Percentiles rank a stretch among this genome's conserved stretches.
Evolutionary conservation across 2,797 vertebrate species (phyloP).

Genomic region (Cryptoprocta ferox): DNA sequence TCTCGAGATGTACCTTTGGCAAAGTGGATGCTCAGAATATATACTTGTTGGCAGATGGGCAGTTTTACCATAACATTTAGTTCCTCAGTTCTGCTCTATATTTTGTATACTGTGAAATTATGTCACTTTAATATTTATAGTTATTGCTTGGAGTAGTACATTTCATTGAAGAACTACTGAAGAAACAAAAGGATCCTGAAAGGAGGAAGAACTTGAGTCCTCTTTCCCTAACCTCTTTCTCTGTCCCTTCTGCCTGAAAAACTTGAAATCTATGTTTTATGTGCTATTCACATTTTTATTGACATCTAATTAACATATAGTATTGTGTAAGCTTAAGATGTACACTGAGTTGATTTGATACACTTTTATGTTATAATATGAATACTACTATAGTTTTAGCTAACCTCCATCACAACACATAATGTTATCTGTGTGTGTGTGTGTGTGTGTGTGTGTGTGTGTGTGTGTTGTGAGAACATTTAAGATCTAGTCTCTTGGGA

Average conservation of each 20-base stretch:
- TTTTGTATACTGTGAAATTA: neutral
- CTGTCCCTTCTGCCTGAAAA: neutral
- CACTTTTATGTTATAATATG: neutral
- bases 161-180: neutral
- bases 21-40: neutral
- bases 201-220: neutral
- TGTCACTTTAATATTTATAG: neutral
- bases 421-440: neutral
- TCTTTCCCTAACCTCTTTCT: neutral
- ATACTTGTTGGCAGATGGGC: neutral
- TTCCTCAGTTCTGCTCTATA: neutral
- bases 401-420: neutral
- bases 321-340: neutral
- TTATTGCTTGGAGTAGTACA: neutral
- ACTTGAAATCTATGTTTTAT: neutral
- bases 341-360: neutral
- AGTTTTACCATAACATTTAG: neutral
- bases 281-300: neutral
- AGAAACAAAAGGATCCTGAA: neutral
- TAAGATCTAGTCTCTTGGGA: neutral
- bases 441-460: neutral
- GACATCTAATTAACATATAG: neutral
- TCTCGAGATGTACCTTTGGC: neutral
- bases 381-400: neutral
- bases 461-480: neutral